Base-by-base conservation (phyloP, 2,797 vertebrate genomes). In the Tokudaia tokunoshimensis region DNA sequence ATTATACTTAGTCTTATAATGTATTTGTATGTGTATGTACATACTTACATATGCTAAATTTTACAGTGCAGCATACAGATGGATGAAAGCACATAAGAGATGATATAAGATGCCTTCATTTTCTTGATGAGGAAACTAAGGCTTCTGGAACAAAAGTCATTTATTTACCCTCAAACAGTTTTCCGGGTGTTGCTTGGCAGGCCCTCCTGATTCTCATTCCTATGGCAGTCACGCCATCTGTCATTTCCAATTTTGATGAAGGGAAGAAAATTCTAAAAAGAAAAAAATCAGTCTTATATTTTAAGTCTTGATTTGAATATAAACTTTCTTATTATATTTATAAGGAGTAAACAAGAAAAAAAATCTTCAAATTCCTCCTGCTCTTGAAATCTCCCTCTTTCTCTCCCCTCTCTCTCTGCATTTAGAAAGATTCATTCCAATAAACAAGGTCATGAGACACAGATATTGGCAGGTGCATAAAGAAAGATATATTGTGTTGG, bases 401-500 rank as follows among this genome's bases (percentile, higher is more conserved):
- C 57, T 29, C 14, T 52, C 50, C 15, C 20, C 19, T 1, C 14
- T 17, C 47, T 55, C 12, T 72, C 85, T 74, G 70, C 90, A 55
- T 93, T 94, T 89, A 59, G 89, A 94, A 92, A 52, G 47, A 57
- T 94, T n/a, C 20, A 85, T 90, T 93, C 57, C 24, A 67, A 96
- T 63, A 90, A 92, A 96, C 34, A 75, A 96, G 86, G 90, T 96
- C 91, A 92, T 74, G 47, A 31, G 67, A 74, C 29, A 79, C 63
- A 79, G 93, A 63, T 94, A 97, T 92, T 93, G 92, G 41, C 94
- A 97, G 92, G 89, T 74, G 14, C 31, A 86, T 97, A 93, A 96
- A 24, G 83, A 97, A 97, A 93, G 94, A 97, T 96, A 67, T 96
- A 94, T 50, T 97, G 95, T 17, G 82, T 95, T 95, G 78, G 55